Evolutionary conservation across 2,113 vertebrate species (phyloP), one percentile per base, ranked within the genome.

Genomic region (Chiloscyllium plagiosum): DNA sequence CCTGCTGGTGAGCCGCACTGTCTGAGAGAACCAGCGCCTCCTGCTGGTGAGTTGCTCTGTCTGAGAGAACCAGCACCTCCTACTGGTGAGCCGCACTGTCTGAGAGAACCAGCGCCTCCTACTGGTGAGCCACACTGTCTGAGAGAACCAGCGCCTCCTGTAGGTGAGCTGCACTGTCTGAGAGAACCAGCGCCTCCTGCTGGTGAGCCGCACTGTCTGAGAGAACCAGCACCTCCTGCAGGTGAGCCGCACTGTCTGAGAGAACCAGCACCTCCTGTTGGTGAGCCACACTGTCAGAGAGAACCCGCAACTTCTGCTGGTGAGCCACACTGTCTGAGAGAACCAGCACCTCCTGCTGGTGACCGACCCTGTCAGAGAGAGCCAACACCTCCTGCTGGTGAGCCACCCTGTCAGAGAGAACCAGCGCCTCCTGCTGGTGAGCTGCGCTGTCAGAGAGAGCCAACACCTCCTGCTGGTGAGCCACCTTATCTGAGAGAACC

Each of bases 391-490:
- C 89, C 89, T 92, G 89, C 89, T 66, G 89, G 33, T 56, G 52
- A 56, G 52, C 29, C 26, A 29, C 10, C 33, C 29, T 33, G 3
- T n/a, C 7, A n/a, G n/a, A 26, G 52, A 61, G 87, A 22, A 19
- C 26, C 24, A n/a, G 89, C 89, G 33, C 89, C 89, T 92, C 89
- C 89, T 92, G 89, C 89, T 66, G 89, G 33, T 56, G 52, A 56
- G 52, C 29, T 52, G 72, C 10, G 13, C 29, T 33, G 13, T n/a
- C 7, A 13, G 52, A 26, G 52, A 61, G 87, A 22, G 3, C 26
- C 24, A n/a, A 56, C 89, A 61, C 89, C 56, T 92, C 89, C 89
- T 92, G 89, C 89, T 66, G 89, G 33, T 56, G 52, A 56, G 52
- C 29, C 52, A 33, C 10, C 33, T 10, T 33, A 13, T n/a, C 7